These are phyloP conservation scores for Hoplostethus atlanticus DNA, from an alignment of 2,797 vertebrate genomes.

Conservation along the genomic window DNA sequence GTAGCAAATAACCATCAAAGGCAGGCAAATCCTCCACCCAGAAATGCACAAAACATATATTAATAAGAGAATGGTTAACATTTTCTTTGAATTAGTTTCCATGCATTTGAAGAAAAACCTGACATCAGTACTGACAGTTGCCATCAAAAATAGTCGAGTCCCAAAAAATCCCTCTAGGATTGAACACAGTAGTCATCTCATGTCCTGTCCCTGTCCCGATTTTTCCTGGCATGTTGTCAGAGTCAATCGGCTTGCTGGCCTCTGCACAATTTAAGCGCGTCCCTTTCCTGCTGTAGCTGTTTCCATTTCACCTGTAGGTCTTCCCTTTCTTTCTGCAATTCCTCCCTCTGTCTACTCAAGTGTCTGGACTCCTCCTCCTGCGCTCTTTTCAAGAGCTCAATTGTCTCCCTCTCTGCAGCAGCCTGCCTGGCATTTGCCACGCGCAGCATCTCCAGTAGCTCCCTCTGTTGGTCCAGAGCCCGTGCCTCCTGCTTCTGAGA, in stretches of 20 bases:
- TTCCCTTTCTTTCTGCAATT: conserved; percentile 64
- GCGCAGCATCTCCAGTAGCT: conserved; percentile 76
- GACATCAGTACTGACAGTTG: too few species aligned
- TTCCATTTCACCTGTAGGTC: conserved; percentile 69
- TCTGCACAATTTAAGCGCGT: conserved; percentile 21
- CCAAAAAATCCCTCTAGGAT: too few species aligned
- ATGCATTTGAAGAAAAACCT: too few species aligned
- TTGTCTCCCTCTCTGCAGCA: conserved; percentile 72
- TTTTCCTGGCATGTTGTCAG: not conserved
- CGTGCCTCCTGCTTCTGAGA: conserved; percentile 80
- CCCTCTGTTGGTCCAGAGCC: conserved; percentile 80
- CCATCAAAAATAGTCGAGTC: too few species aligned
- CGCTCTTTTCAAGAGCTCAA: conserved; percentile 73
- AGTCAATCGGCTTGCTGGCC: conserved; percentile 18
- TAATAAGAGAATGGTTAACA: too few species aligned
- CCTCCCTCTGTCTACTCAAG: conserved; percentile 72
- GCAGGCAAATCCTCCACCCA: too few species aligned
- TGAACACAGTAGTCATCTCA: too few species aligned
- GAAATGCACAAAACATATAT: too few species aligned
- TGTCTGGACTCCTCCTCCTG: conserved; percentile 78
- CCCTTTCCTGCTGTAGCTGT: conserved; percentile 13
- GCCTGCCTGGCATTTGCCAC: conserved; percentile 70
- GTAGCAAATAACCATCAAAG: too few species aligned
- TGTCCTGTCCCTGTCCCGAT: too few species aligned
- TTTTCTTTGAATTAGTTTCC: too few species aligned